These are phyloP conservation scores for Arge pagana DNA, from an alignment of 2,888 invertebrate genomes.

Conservation along the genomic window DNA sequence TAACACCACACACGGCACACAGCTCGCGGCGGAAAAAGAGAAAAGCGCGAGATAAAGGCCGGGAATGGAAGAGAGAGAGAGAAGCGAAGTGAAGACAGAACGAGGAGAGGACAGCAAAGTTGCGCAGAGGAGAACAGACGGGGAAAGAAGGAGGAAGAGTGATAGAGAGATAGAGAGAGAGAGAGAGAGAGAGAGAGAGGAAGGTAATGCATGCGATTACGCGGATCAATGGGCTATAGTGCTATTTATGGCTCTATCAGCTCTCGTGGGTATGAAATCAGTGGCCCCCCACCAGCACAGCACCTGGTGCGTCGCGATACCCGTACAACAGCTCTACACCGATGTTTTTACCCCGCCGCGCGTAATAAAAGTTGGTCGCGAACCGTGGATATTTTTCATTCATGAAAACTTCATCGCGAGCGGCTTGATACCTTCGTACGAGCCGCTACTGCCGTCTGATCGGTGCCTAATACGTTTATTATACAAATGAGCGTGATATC, in stretches of 20 bases:
- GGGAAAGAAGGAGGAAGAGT: constrained; percentile 26
- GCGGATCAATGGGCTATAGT: constrained; percentile 55
- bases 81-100: no score
- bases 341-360: no score
- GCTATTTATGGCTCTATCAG: constrained; percentile 56
- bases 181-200: constrained; percentile 39
- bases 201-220: constrained; percentile 55
- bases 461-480: constrained; percentile 35
- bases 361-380: no score
- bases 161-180: constrained; percentile 35
- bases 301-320: constrained; percentile 11
- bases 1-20: constrained; percentile 50
- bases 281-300: constrained; percentile 10
- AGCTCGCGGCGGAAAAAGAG: constrained; percentile 52
- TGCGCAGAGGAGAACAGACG: constrained; percentile 38
- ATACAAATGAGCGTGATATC: constrained; percentile 39
- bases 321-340: not conserved
- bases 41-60: constrained; percentile 46
- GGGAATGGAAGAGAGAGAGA: constrained; percentile 35
- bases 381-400: no score
- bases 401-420: no score
- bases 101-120: constrained; percentile 35
- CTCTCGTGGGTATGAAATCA: constrained; percentile 20
- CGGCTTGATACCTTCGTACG: no score
- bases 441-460: constrained; percentile 2